These are phyloP conservation scores for Rhea pennata DNA, from an alignment of 2,113 vertebrate genomes.

Conservation along the genomic window DNA sequence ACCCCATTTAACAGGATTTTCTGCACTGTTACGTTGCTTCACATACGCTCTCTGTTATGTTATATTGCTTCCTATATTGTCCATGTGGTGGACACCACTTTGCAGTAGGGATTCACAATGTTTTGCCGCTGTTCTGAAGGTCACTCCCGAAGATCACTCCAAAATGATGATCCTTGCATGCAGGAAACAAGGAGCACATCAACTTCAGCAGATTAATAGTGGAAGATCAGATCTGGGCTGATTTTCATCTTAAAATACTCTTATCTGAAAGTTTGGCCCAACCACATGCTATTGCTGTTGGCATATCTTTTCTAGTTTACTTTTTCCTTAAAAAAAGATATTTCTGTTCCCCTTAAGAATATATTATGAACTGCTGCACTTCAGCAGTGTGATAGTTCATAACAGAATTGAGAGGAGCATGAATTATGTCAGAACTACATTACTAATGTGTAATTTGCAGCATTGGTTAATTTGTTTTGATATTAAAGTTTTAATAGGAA, in stretches of 20 bases:
- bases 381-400: slow-evolving; percentile 68
- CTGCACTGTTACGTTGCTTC: neutral
- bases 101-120: fast-evolving
- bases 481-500: slow-evolving; percentile 84
- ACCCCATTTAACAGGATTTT: neutral
- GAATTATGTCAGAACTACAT: slow-evolving; percentile 73
- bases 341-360: slow-evolving; percentile 58
- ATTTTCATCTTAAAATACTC: neutral
- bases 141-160: neutral
- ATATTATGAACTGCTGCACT: slow-evolving; percentile 52
- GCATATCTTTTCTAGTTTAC: neutral
- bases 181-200: neutral
- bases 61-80: no score
- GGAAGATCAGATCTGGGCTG: neutral
- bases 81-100: fast-evolving
- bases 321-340: neutral
- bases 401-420: slow-evolving; percentile 59
- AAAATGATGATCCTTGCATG: neutral
- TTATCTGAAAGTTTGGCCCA: neutral
- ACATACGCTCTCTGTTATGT: no score
- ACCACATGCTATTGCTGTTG: neutral
- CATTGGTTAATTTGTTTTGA: slow-evolving; percentile 81
- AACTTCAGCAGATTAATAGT: neutral
- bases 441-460: slow-evolving; percentile 78
- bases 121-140: fast-evolving